Percentiles rank a stretch among this genome's conserved stretches.
These are phyloP conservation scores for Rhombomys opimus DNA, from an alignment of 2,113 vertebrate species.

Conservation along the genomic window DNA sequence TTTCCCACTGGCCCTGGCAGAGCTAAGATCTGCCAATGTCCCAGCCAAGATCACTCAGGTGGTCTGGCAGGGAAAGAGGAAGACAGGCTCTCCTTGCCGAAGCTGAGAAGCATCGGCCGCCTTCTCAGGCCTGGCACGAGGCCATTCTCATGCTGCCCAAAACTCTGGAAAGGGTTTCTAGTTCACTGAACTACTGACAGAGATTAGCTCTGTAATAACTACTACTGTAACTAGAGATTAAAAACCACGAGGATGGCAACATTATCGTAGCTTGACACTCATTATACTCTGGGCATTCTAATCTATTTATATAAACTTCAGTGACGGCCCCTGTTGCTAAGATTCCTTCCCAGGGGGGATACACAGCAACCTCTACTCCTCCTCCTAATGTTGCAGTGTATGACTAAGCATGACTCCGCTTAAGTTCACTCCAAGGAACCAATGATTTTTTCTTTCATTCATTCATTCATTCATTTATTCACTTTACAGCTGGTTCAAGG, in stretches of 20 bases:
- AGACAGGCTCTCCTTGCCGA: not conserved
- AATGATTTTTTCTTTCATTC: not conserved
- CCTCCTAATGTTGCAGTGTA: not conserved
- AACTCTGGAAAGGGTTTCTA: not conserved
- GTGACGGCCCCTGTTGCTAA: not conserved
- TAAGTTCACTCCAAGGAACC: not conserved
- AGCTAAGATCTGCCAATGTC: not conserved
- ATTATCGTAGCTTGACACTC: not conserved
- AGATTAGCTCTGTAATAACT: not conserved
- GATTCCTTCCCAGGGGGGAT: not conserved
- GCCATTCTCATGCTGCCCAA: not conserved
- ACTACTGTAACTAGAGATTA: not conserved
- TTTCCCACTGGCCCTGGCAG: not conserved
- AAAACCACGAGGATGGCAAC: not conserved
- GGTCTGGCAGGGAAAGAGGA: not conserved
- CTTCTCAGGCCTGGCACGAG: not conserved
- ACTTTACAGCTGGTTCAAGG: too few species aligned
- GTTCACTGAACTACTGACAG: slow-evolving; percentile 4
- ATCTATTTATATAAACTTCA: not conserved
- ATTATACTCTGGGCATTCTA: not conserved
- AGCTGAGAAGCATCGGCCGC: not conserved
- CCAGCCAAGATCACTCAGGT: not conserved
- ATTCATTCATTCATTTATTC: too few species aligned
- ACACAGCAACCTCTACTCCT: not conserved
- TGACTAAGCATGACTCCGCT: not conserved